phyloP scores from a whole-genome alignment of 2,113 vertebrate genomes.

The Chionis minor region DNA sequence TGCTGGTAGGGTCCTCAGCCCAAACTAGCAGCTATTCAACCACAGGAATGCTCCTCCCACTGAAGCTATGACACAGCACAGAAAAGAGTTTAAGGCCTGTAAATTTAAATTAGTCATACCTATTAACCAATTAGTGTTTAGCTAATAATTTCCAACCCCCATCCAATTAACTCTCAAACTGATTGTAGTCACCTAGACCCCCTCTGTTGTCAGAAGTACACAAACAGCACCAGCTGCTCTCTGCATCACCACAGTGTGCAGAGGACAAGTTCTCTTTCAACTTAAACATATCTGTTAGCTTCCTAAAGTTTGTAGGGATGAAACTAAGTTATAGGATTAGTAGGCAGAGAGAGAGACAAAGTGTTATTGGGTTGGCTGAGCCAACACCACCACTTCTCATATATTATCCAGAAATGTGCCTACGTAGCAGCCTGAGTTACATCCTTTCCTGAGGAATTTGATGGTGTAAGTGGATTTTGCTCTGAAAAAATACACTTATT shows the following conservation, averaged over 20 bases:
- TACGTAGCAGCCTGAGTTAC: not conserved
- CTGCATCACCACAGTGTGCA: not conserved
- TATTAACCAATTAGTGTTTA: not conserved
- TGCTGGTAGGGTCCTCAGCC: rapidly evolving
- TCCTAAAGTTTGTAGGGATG: not conserved
- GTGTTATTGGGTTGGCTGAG: not conserved
- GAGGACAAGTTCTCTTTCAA: not conserved
- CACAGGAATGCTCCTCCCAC: rapidly evolving
- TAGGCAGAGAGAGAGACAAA: not conserved
- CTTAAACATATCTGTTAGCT: not conserved
- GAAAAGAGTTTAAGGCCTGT: not conserved
- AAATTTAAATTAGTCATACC: not conserved
- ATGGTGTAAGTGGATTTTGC: not conserved
- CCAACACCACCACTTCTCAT: not conserved
- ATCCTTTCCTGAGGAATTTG: not conserved
- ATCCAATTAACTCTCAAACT: not conserved
- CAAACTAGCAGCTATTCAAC: not conserved
- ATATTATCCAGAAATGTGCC: rapidly evolving
- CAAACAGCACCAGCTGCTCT: not conserved
- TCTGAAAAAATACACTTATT: not conserved
- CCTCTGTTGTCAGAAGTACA: not conserved
- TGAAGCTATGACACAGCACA: rapidly evolving
- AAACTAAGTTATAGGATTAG: not conserved
- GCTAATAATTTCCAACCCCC: not conserved
- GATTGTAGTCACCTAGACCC: not conserved